A percentile compares a stretch with the other conserved stretches of the same genome.
Evolutionary conservation across 2,888 invertebrate genomes (phyloP).

Genomic region (Laspeyria flexula): DNA sequence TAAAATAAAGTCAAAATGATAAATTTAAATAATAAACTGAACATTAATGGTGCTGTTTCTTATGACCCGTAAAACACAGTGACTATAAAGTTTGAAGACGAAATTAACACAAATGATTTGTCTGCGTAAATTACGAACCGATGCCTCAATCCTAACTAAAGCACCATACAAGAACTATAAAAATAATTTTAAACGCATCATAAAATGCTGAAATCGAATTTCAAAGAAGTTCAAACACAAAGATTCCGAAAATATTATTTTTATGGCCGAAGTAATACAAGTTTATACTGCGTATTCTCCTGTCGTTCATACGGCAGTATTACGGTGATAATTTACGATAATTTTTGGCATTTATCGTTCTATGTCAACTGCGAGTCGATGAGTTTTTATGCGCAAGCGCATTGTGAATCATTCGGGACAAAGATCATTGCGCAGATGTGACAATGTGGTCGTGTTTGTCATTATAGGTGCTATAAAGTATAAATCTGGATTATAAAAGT

Average conservation of each 20-base stretch:
- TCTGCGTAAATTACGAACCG: constrained; percentile 21
- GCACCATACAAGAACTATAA: constrained; percentile 42
- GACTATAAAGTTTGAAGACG: constrained; percentile 12
- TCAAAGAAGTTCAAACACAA: constrained; percentile 57
- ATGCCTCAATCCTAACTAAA: constrained; percentile 34
- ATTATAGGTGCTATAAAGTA: background rate
- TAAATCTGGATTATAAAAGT: background rate
- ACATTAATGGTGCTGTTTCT: background rate
- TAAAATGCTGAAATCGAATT: constrained; percentile 46
- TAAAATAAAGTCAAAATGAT: background rate
- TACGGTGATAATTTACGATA: constrained; percentile 70
- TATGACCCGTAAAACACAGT: constrained; percentile 9
- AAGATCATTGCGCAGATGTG: constrained; percentile 43
- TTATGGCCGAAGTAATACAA: constrained; percentile 61
- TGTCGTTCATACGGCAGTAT: constrained; percentile 66
- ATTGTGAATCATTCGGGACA: constrained; percentile 60
- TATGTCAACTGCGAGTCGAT: constrained; percentile 74
- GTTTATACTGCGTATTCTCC: constrained; percentile 72
- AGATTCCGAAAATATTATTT: constrained; percentile 70
- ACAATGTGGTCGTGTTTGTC: background rate
- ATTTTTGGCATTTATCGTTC: constrained; percentile 74
- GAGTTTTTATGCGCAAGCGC: constrained; percentile 63
- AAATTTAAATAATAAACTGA: too few relatives aligned
- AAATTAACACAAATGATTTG: constrained; percentile 36
- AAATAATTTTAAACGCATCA: constrained; percentile 52